Evolutionary conservation across 2,797 vertebrate species (phyloP).

Genomic region (Sciaenops ocellatus): DNA sequence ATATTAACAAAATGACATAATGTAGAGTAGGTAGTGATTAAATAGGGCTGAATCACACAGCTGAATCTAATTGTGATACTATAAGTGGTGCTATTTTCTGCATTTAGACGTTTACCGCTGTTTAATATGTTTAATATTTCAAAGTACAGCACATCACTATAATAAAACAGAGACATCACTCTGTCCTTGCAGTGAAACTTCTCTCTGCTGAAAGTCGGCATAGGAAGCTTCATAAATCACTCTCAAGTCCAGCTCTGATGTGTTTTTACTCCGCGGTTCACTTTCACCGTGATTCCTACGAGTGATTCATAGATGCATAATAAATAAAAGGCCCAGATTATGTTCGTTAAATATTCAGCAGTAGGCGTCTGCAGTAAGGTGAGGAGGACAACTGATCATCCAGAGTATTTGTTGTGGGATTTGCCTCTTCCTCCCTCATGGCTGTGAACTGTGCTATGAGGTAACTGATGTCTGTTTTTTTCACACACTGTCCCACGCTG

Average conservation of each 20-base stretch:
- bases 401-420: background rate
- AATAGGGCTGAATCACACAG: background rate
- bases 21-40: background rate
- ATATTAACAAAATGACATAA: too few species aligned
- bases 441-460: conserved; percentile 24
- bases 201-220: background rate
- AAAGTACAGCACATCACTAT: background rate
- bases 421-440: background rate
- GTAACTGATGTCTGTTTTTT: conserved; percentile 40
- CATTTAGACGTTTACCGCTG: background rate
- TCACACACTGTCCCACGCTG: conserved; percentile 35
- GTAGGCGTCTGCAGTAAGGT: conserved; percentile 2
- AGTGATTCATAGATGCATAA: background rate
- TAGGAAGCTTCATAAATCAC: background rate
- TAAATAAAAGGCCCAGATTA: conserved; percentile 6
- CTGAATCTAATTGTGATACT: background rate
- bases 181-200: background rate
- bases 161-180: background rate
- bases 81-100: background rate
- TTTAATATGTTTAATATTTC: too few species aligned
- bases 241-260: background rate
- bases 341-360: background rate
- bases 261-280: background rate
- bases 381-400: conserved; percentile 14
- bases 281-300: background rate